Conservation (phyloP, 2,888 invertebrate genomes). For the Drosophila multiciliata region DNA sequence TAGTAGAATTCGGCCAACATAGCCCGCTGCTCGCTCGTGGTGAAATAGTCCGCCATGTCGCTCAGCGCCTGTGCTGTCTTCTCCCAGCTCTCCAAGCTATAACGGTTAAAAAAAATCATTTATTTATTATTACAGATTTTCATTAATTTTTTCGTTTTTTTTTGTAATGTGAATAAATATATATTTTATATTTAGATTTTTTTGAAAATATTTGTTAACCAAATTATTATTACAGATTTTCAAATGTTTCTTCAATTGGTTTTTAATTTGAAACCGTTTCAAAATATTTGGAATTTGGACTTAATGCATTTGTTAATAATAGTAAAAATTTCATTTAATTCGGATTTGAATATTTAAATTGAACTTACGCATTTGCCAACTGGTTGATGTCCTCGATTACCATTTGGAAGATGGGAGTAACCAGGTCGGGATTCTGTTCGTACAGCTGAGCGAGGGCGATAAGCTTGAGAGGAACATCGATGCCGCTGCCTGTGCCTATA, state of each 20-base stretch:
- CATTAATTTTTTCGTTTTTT: conserved; percentile 20
- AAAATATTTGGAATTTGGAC: not conserved
- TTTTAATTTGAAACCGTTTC: not conserved
- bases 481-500: conserved; percentile 68
- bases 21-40: conserved; percentile 65
- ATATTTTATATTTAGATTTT: too few relatives aligned
- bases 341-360: not conserved
- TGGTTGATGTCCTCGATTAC: conserved; percentile 53
- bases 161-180: not conserved
- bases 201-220: too few relatives aligned
- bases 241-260: not conserved
- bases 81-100: conserved; percentile 70
- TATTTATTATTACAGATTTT: not conserved
- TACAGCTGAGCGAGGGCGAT: conserved; percentile 84
- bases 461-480: conserved; percentile 52
- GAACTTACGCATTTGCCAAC: conserved; percentile 68
- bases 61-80: conserved; percentile 65
- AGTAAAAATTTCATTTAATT: not conserved
- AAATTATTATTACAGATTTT: not conserved
- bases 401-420: conserved; percentile 68
- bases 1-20: conserved; percentile 58
- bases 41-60: conserved; percentile 70
- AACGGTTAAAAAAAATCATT: not conserved
- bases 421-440: conserved; percentile 85
- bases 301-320: not conserved